Conservation (phyloP, 2,797 vertebrate genomes). For the Lepus oiostolus region DNA sequence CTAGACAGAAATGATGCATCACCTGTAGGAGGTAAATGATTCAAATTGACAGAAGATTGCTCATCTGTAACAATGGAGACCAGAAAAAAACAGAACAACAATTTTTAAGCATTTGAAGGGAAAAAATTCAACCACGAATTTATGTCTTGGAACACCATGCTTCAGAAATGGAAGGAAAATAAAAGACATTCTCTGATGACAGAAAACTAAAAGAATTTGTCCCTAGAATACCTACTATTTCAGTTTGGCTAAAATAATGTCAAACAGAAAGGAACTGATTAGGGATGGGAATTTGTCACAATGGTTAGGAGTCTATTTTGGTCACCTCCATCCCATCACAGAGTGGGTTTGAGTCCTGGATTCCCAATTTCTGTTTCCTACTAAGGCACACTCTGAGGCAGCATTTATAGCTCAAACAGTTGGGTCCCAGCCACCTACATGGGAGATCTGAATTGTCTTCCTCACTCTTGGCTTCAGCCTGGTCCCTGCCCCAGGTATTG, state of each 20-base stretch:
- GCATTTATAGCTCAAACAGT: too few relatives aligned
- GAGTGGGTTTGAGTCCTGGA: too few relatives aligned
- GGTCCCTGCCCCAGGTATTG: too few relatives aligned
- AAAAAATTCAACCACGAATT: slow-evolving; percentile 13
- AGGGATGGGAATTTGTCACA: too few relatives aligned
- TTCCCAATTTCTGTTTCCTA: too few relatives aligned
- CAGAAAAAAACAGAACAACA: background rate
- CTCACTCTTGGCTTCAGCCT: too few relatives aligned
- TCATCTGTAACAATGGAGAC: slow-evolving; percentile 4
- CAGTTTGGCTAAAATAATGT: background rate
- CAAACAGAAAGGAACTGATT: background rate
- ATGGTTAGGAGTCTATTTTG: too few relatives aligned
- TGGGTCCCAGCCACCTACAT: too few relatives aligned
- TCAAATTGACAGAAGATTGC: slow-evolving; percentile 35
- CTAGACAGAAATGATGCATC: slow-evolving; percentile 54
- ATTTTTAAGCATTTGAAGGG: slow-evolving; percentile 51
- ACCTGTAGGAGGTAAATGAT: background rate
- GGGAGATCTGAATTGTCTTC: too few relatives aligned
- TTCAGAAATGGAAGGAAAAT: slow-evolving; percentile 45
- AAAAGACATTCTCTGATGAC: background rate
- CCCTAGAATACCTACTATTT: background rate
- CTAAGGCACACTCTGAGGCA: too few relatives aligned
- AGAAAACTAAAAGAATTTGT: background rate
- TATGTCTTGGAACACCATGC: background rate
- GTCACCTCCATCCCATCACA: too few relatives aligned